Base-by-base conservation (phyloP, 2,113 vertebrate species). In the Phaethornis superciliosus region DNA sequence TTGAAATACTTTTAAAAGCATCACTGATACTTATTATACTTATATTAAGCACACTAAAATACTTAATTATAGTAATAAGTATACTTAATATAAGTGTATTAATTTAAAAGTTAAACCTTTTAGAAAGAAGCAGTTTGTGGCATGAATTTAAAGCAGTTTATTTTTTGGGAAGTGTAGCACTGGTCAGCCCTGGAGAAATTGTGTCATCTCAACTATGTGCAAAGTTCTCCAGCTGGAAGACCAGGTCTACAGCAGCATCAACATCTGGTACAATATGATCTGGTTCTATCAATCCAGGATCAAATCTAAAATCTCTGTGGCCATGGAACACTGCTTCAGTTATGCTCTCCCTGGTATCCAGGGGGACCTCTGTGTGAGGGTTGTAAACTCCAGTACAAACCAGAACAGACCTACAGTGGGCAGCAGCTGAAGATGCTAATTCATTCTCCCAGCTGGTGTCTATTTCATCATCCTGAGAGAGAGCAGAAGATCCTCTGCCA, bases 361-460 rank as follows among this genome's bases (percentile, higher is more conserved):
- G 51, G 17, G 97, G 95, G 32, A 93, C 59, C 59, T 96, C 86
- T 1, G 71, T 40, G 40, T 74, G 92, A 8, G 99, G 98, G 81
- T 96, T 97, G 83, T 98, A 99, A 54, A 99, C 98, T 7, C 99
- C 99, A 0, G 99, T 99, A 78, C 99, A 99, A 18, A 99, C 99
- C 93, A 99, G 97, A 10, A 99, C 96, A 9, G 99, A 99, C 56
- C 96, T 97, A 93, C 99, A 99, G 81, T 21, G 94, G 8, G 97
- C 96, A 18, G 98, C 98, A 4, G 97, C 92, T 3, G 97, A 97
- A 2, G 96, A 44, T 0, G 97, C 95, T 9, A 98, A 94, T 95
- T 98, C 98, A 1, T 94, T 97, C 91, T 98, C 97, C 98, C 98
- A 98, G 58, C 95, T 28, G 37, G 62, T 97, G 69, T 96, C 96